A percentile compares a stretch with the other conserved stretches of the same genome.
Evolutionary conservation across 2,888 invertebrate genomes (phyloP).

Genomic region (Dryococelus australis): DNA sequence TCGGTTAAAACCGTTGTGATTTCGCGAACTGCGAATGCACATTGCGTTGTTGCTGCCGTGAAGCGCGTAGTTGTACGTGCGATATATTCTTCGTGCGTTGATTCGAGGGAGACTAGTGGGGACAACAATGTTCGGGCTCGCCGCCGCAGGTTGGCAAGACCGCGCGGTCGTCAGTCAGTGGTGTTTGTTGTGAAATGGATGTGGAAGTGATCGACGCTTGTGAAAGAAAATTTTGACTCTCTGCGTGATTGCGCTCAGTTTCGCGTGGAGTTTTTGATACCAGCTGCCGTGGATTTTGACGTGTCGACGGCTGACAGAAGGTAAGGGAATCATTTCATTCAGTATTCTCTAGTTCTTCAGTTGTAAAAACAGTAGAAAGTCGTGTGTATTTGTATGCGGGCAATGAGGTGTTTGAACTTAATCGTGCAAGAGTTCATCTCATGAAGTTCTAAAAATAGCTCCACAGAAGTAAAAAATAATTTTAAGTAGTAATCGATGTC

Average conservation of each 20-base stretch:
- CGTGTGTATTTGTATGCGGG: background rate
- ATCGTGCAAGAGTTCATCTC: background rate
- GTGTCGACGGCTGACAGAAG: background rate
- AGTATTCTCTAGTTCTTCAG: background rate
- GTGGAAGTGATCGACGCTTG: background rate
- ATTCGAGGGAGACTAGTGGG: background rate
- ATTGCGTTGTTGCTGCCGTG: background rate
- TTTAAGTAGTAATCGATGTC: too few species aligned
- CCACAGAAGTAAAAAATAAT: too few species aligned
- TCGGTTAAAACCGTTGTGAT: background rate
- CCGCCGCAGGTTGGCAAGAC: background rate
- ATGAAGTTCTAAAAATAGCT: too few species aligned
- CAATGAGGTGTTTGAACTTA: background rate
- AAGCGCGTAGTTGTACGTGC: background rate
- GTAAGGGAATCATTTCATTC: background rate
- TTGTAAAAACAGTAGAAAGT: background rate
- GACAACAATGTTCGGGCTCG: background rate
- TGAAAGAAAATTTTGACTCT: background rate
- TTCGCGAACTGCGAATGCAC: background rate
- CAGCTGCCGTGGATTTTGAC: background rate
- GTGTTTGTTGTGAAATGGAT: background rate
- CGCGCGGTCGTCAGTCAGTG: background rate
- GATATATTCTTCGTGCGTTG: background rate
- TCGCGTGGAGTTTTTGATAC: background rate
- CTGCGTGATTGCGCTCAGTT: background rate